Conservation (phyloP, 2,113 vertebrate species). For the Australoheros scitulus region DNA sequence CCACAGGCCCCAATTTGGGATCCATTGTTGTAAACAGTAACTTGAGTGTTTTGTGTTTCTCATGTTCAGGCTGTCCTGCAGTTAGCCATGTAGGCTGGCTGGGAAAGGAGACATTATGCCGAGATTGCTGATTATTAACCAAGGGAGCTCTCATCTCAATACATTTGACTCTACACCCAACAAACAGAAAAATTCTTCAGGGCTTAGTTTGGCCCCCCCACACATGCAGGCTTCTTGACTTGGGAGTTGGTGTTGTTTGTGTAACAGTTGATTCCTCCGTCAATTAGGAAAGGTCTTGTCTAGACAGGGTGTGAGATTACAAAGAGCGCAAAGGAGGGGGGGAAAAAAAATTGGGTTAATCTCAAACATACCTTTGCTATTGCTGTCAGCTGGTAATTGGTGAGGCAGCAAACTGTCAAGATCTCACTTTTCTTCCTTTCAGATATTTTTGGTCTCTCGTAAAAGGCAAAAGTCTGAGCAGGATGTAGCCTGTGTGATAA, state of each 20-base stretch:
- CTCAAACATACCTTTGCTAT: neutral
- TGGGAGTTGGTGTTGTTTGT: constrained; percentile 24
- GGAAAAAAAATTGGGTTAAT: neutral
- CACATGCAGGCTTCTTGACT: neutral
- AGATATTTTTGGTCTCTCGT: neutral
- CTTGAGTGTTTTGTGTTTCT: neutral
- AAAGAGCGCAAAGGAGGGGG: neutral
- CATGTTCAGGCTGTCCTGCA: constrained; percentile 1
- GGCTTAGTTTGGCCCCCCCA: constrained; percentile 19
- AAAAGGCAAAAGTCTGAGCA: neutral
- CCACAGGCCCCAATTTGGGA: neutral
- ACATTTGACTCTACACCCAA: constrained; percentile 15
- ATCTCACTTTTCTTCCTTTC: neutral
- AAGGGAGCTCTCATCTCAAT: neutral
- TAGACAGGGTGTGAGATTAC: constrained; percentile 33
- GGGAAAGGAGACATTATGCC: constrained; percentile 10
- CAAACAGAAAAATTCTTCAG: neutral
- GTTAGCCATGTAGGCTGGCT: constrained; percentile 19
- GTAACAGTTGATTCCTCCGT: constrained; percentile 30
- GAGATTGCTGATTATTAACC: neutral
- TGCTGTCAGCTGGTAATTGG: neutral
- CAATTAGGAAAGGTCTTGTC: constrained; percentile 46
- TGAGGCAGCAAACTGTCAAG: constrained; percentile 1
- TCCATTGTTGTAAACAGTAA: neutral
- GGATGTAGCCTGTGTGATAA: neutral